Conservation (phyloP, 2,888 invertebrate genomes). For the Acanthosoma haemorrhoidale region DNA sequence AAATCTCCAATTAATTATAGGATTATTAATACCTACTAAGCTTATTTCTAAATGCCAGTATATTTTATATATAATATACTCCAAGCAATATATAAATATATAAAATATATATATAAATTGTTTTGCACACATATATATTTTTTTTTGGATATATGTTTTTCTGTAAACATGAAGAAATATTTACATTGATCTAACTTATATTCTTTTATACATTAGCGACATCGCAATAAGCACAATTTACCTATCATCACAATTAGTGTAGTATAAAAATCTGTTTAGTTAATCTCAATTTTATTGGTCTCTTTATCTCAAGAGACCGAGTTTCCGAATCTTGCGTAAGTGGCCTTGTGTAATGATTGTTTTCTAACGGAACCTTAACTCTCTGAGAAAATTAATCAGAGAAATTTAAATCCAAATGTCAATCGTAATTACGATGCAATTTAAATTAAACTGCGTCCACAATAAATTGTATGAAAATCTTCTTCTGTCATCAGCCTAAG, state of each 20-base stretch:
- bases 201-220: background rate
- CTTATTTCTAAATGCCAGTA: conserved; percentile 1
- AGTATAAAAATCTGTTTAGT: background rate
- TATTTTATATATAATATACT: background rate
- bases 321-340: background rate
- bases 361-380: no score
- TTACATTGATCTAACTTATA: background rate
- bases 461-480: no score
- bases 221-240: background rate
- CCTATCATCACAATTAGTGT: background rate
- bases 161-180: background rate
- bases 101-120: conserved; percentile 10
- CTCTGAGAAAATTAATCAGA: no score
- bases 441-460: no score
- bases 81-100: background rate
- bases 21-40: background rate
- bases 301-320: background rate
- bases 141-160: background rate
- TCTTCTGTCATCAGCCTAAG: no score
- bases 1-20: background rate
- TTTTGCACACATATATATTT: no score
- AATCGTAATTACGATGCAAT: no score
- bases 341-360: no score
- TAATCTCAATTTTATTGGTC: conserved; percentile 3
- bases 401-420: no score